Conservation (phyloP, 2,797 vertebrate genomes). For the Onychomys torridus region DNA sequence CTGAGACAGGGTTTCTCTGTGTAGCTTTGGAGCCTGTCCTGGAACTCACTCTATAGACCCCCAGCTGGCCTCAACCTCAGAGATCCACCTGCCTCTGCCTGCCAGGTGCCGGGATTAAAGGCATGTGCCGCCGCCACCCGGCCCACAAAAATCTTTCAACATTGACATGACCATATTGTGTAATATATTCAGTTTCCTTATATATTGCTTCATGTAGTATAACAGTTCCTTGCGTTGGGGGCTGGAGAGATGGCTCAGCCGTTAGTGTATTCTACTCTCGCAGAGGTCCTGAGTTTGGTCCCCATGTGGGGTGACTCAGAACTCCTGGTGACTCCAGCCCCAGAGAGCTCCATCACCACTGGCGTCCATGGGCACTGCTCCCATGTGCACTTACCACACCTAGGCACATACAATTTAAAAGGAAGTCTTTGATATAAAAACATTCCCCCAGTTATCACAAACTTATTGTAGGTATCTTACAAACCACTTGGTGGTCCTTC, state of each 20-base stretch:
- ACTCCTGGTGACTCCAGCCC: background rate
- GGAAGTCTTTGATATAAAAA: background rate
- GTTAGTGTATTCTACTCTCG: background rate
- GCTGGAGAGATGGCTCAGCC: background rate
- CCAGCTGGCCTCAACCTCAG: too few species aligned
- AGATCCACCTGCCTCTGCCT: too few species aligned
- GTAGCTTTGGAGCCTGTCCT: too few species aligned
- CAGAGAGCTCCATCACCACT: background rate
- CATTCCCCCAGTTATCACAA: slow-evolving; percentile 38
- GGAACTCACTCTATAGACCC: too few species aligned
- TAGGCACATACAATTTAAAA: background rate
- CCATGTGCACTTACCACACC: background rate
- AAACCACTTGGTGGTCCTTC: background rate
- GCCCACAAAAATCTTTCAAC: background rate
- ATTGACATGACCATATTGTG: background rate
- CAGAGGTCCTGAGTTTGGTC: background rate
- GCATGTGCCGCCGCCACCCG: too few species aligned
- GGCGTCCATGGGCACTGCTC: background rate
- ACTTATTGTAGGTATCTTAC: slow-evolving; percentile 29
- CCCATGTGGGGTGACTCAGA: background rate
- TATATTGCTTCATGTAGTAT: slow-evolving; percentile 51
- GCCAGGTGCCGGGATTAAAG: too few species aligned
- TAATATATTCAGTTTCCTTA: slow-evolving; percentile 1
- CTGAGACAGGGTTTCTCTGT: too few species aligned
- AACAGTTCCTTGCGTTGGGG: background rate